Conservation (phyloP, 2,888 invertebrate species). For the Papilio elwesi region DNA sequence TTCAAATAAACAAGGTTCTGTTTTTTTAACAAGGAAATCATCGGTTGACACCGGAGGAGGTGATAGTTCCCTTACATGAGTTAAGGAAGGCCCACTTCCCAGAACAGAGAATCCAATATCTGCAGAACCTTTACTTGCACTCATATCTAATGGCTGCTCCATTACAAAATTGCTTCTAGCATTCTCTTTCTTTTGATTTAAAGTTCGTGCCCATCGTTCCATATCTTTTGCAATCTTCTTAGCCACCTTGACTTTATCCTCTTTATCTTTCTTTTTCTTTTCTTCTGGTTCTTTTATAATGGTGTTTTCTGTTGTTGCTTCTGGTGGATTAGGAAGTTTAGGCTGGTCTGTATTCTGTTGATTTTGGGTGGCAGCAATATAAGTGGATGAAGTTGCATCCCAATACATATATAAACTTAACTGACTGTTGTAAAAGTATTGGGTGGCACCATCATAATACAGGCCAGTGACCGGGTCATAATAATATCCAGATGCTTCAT, state of each 20-base stretch:
- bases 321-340: conserved; percentile 61
- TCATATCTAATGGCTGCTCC: conserved; percentile 74
- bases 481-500: conserved; percentile 97
- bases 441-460: conserved; percentile 98
- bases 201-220: conserved; percentile 96
- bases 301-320: conserved; percentile 63
- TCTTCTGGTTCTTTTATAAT: conserved; percentile 76
- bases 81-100: conserved; percentile 86
- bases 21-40: conserved; percentile 73
- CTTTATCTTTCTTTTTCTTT: conserved; percentile 90
- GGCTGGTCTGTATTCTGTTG: conserved; percentile 71
- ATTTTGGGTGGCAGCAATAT: conserved; percentile 79
- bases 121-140: conserved; percentile 89
- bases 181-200: conserved; percentile 97
- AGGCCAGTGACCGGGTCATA: conserved; percentile 96
- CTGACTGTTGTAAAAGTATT: conserved; percentile 97
- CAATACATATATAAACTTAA: conserved; percentile 97
- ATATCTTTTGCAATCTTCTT: conserved; percentile 97
- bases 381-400: conserved; percentile 90
- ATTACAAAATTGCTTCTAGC: conserved; percentile 75
- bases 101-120: conserved; percentile 97
- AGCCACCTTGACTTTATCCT: conserved; percentile 98
- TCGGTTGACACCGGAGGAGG: conserved; percentile 65
- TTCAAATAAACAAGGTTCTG: conserved; percentile 82
- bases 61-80: conserved; percentile 68